Evolutionary conservation across 92 coral and sea anemone species (phyloP).

Genomic region (Parazoanthus darwini): DNA sequence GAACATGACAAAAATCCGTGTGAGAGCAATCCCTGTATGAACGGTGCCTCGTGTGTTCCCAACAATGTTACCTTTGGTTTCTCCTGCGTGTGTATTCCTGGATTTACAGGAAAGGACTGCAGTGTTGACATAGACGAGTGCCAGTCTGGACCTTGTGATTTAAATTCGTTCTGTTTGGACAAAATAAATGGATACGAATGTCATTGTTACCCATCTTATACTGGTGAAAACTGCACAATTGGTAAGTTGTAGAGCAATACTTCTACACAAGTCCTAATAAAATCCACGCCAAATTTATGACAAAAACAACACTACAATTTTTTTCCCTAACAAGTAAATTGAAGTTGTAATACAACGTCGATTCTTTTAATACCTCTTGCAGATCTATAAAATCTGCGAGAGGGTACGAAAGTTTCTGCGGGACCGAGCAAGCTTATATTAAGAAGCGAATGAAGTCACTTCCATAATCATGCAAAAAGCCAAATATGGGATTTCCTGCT

Average conservation of each 20-base stretch:
- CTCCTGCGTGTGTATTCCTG: constrained; percentile 6
- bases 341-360: too few relatives aligned
- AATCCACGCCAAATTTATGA: too few relatives aligned
- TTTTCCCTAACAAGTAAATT: too few relatives aligned
- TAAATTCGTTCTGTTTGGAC: constrained; percentile 23
- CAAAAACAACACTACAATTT: too few relatives aligned
- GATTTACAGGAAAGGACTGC: constrained; percentile 17
- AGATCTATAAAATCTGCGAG: too few relatives aligned
- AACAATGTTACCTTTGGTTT: constrained; percentile 13
- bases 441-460: too few relatives aligned
- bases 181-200: constrained; percentile 21
- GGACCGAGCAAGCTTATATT: too few relatives aligned
- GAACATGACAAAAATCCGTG: neutral
- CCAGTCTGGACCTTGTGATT: constrained; percentile 2
- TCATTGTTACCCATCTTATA: constrained; percentile 19
- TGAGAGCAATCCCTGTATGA: constrained; percentile 10
- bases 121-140: constrained; percentile 5
- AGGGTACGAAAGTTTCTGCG: too few relatives aligned
- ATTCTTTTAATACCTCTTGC: too few relatives aligned
- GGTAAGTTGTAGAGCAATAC: neutral
- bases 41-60: constrained; percentile 3
- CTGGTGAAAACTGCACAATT: constrained; percentile 14
- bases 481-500: too few relatives aligned
- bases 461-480: too few relatives aligned
- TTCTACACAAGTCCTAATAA: too few relatives aligned